phyloP scores from a whole-genome alignment of 1,140 invertebrate species.

The Eueides isabella region DNA sequence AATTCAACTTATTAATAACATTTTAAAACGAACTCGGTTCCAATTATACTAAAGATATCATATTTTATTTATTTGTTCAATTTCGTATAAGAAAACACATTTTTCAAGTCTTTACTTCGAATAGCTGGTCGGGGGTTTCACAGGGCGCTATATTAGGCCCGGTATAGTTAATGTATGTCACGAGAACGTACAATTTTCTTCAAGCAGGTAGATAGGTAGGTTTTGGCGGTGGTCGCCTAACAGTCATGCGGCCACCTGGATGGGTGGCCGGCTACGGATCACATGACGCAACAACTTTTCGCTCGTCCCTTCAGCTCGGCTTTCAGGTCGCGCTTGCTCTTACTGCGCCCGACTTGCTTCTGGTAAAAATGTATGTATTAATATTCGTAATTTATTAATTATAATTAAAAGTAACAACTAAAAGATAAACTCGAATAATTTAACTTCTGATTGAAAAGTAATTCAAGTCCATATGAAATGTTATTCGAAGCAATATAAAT shows the following conservation, averaged over 20 bases:
- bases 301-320: slow-evolving; percentile 82
- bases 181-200: neutral
- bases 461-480: no score
- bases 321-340: slow-evolving; percentile 83
- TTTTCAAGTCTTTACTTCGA: slow-evolving; percentile 30
- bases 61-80: slow-evolving; percentile 27
- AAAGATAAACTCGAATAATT: neutral
- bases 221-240: slow-evolving; percentile 67
- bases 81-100: slow-evolving; percentile 34
- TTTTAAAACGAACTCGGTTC: slow-evolving; percentile 66
- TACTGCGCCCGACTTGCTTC: slow-evolving; percentile 80
- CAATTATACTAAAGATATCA: slow-evolving; percentile 40
- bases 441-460: no score
- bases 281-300: slow-evolving; percentile 83
- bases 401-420: neutral
- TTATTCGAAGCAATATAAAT: no score
- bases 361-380: slow-evolving; percentile 40
- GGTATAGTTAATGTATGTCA: slow-evolving; percentile 33
- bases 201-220: slow-evolving; percentile 28
- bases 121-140: slow-evolving; percentile 41
- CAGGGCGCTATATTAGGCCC: slow-evolving; percentile 57
- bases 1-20: slow-evolving; percentile 37
- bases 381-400: neutral
- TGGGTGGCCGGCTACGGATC: slow-evolving; percentile 82
- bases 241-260: slow-evolving; percentile 77